Evolutionary conservation across 64 coral and sea anemone species (phyloP), one percentile per base, ranked within the genome.

Genomic region (Montipora efflorescens): DNA sequence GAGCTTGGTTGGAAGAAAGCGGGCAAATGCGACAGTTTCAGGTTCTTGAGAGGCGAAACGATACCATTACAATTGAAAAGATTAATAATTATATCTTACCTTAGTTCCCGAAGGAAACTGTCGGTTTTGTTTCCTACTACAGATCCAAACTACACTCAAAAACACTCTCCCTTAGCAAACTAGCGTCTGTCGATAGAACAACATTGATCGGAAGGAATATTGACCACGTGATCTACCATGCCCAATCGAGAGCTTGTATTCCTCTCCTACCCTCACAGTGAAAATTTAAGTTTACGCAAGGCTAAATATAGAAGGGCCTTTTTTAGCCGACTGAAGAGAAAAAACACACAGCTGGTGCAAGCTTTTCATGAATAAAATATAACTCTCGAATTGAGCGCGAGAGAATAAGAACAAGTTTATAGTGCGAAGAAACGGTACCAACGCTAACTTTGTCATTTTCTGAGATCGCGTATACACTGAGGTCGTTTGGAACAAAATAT

Each of bases 151-250:
- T 66, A 47, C 62, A 49, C 19, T 50, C 67, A 86, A 86, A 84
- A 64, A 71, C 66, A 83, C 80, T 67, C 45, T 84, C 44, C 66
- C 43, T 84, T 48, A 16, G 5, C 16, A 50, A 86, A 48, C 62
- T 86, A 22, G 82, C 82, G 82, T 72, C 82, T 49, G 48, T 46
- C 45, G 45, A 16, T 18, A n/a, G 53, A 69, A 86, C 82, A 86
- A 86, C 82, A 86, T 86, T 72, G 59, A 86, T 86, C 82, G 66
- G 82, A 86, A 86, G 82, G 45, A 86, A 72, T 44, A 59, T 21
- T 3, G 62, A 44, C 47, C 82, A 86, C 82, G 82, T 86, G 82
- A 71, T 46, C 4, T n/a, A 3, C 18, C 7, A 50, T 9, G 82
- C 82, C 82, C 82, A 86, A 86, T 86, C 82, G 36, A 86, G 62